Base-by-base conservation (phyloP, 2,113 vertebrate species). In the Microcebus murinus region DNA sequence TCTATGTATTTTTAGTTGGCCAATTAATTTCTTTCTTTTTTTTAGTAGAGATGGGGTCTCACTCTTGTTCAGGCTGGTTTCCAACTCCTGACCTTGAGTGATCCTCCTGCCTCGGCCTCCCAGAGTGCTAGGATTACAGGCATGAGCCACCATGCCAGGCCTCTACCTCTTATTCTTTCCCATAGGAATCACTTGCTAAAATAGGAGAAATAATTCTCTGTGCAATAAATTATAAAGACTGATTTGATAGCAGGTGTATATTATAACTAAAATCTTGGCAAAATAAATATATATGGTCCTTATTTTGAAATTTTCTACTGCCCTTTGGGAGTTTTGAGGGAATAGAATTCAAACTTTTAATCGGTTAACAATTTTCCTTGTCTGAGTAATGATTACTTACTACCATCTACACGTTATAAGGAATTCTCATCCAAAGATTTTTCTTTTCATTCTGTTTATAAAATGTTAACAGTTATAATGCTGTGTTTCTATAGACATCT, bases 311-410 rank as follows among this genome's bases (percentile, higher is more conserved):
- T 9, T 94, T 91, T 83, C 52, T 95, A 20, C 57, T 93, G 25
- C 6, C 71, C 73, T 95, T 84, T 70, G 10, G 2, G 8, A 34
- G 4, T 91, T 93, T 95, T 89, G 61, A 89, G 48, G 87, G n/a
- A 89, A 57, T 87, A 67, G 42, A 48, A 85, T 74, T 97, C 31
- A 94, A 36, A 77, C 13, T 65, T 93, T 74, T 79, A 83, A 59
- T 92, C 8, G 34, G 52, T 61, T 87, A 84, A 87, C 12, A 52
- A 2, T 82, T 79, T 65, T 95, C 17, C 25, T 95, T 97, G n/a
- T 50, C 61, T 83, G 10, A 6, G 29, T 95, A 83, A 67, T 96
- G 10, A 71, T 74, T 85, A 79, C n/a, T 82, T 85, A 83, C 4
- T 87, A 27, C 8, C 21, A 1, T 88, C 25, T 88, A 4, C 68